phyloP scores from a whole-genome alignment of 2,797 vertebrate genomes.

The Limosa lapponica region DNA sequence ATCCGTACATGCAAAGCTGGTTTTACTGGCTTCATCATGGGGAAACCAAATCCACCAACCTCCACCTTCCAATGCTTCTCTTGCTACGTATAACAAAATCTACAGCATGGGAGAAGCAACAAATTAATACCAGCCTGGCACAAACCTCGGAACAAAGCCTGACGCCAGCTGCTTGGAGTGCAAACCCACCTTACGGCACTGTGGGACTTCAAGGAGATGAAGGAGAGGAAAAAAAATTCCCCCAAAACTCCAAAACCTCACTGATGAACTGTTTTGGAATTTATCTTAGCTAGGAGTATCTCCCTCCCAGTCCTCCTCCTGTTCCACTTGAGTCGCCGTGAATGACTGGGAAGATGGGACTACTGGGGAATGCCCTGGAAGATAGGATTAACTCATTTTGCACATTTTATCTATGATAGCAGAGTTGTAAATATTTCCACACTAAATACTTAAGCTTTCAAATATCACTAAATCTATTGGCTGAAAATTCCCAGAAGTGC shows the following conservation, averaged over 20 bases:
- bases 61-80: background rate
- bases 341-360: background rate
- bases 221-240: accelerated
- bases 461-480: background rate
- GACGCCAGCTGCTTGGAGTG: background rate
- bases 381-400: background rate
- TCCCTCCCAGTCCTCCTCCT: background rate
- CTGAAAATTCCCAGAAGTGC: background rate
- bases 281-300: background rate
- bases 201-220: background rate
- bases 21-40: background rate
- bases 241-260: background rate
- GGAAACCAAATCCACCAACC: background rate
- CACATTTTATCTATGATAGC: background rate
- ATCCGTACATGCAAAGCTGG: background rate
- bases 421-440: background rate
- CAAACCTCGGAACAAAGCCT: background rate
- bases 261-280: background rate
- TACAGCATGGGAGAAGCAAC: background rate
- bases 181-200: background rate
- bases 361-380: background rate
- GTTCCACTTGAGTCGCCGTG: background rate
- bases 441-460: background rate
- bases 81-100: background rate
- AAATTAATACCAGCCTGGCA: background rate